These are phyloP conservation scores for Cataglyphis livida DNA, from an alignment of 2,888 invertebrate species.

Conservation along the genomic window DNA sequence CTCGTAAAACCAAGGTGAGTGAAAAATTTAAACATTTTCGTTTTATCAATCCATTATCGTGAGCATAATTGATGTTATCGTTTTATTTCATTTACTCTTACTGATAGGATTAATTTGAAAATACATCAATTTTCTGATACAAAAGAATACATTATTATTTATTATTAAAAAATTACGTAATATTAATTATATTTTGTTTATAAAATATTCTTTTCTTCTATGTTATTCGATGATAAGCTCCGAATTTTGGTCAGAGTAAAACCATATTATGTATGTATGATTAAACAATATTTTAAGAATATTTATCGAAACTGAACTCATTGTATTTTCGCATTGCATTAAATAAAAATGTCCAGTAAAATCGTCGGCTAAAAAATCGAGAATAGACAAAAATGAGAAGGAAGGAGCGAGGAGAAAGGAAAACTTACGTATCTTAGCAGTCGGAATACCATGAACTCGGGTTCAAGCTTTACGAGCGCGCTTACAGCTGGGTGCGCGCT, in stretches of 20 bases:
- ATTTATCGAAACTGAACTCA: background rate
- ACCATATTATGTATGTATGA: too few species aligned
- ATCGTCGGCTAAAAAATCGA: background rate
- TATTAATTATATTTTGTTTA: conserved; percentile 3
- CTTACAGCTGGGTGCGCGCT: conserved; percentile 71
- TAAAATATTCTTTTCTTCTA: background rate
- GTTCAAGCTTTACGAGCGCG: conserved; percentile 79
- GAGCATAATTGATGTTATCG: background rate
- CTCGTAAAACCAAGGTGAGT: background rate
- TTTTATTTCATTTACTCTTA: background rate
- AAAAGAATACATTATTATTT: background rate
- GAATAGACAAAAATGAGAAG: conserved; percentile 19
- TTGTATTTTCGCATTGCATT: background rate
- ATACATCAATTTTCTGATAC: background rate
- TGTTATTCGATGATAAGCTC: background rate
- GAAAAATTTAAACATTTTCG: background rate
- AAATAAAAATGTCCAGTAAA: background rate
- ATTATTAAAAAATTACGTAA: background rate
- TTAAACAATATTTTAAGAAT: background rate
- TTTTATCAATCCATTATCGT: background rate
- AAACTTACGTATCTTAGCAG: conserved; percentile 56
- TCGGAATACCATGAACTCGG: conserved; percentile 76
- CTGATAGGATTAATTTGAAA: background rate
- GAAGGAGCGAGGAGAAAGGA: conserved; percentile 17
- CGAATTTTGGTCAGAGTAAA: background rate